These are phyloP conservation scores for Tetanocera ferruginea DNA, from an alignment of 2,888 invertebrate species.

Conservation along the genomic window DNA sequence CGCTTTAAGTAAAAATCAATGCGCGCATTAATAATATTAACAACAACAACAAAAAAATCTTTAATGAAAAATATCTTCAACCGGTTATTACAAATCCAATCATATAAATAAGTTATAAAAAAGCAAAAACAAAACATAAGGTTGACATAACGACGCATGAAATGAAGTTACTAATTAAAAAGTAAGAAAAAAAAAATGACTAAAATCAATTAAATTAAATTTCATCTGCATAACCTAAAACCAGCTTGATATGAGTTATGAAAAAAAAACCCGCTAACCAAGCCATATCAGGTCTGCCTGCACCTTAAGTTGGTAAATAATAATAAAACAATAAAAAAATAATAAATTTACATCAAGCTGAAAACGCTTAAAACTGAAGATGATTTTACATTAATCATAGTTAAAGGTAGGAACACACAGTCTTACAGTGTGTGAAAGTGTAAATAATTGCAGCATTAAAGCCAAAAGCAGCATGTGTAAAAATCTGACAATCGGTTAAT, in stretches of 20 bases:
- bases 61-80: background rate
- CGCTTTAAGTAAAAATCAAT: background rate
- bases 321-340: background rate
- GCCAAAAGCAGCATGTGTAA: too few species aligned
- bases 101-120: background rate
- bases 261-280: background rate
- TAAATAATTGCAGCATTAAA: too few species aligned
- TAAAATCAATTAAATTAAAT: slow-evolving; percentile 11
- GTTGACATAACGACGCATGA: background rate
- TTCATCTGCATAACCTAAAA: background rate
- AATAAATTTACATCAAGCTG: background rate
- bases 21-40: background rate
- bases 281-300: background rate
- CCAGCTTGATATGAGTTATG: background rate
- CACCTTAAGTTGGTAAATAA: background rate
- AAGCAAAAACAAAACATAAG: background rate
- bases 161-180: background rate
- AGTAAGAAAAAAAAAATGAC: background rate
- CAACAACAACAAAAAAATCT: background rate
- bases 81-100: slow-evolving; percentile 12
- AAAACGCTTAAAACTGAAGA: background rate
- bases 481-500: too few species aligned
- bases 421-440: too few species aligned
- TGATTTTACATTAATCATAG: background rate
- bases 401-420: too few species aligned